Evolutionary conservation across 2,888 invertebrate species (phyloP), one percentile per base, ranked within the genome.

Genomic region (Heliconius hortense): DNA sequence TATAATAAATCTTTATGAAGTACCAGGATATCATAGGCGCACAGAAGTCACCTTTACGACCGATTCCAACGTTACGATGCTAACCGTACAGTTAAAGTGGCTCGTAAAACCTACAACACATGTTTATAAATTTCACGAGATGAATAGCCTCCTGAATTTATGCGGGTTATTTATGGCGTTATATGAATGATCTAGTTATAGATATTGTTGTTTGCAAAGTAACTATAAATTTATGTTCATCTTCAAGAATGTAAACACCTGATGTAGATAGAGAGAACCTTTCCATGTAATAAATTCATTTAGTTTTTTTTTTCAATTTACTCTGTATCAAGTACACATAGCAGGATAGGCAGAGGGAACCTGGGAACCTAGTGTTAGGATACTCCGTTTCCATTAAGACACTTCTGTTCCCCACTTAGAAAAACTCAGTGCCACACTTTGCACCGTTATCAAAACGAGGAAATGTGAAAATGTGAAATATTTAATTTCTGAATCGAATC

Each of bases 51-150:
- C 81, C 79, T 84, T 84, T 84, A 84, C 82, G 81, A 81, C 71
- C 80, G 68, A 73, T 82, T 80, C 73, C 77, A 72, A 77, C 72
- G 80, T 80, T 81, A 83, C 81, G 83, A 81, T 77, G 79, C 79
- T 82, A 84, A 81, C 82, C 81, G 78, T 79, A 80, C 82, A 80
- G 78, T 80, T 82, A 78, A 82, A 81, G 82, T 76, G 59, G 74
- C 74, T 81, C 84, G 80, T 87, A 85, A 86, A 85, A 82, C 82
- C 80, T 82, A 83, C 83, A 84, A 86, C 85, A 84, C 82, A 82
- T 84, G 84, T 82, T 84, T 77, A 77, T 79, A 79, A 74, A 78
- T 76, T 77, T 74, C 73, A 75, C 70, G 66, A 75, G 79, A 79
- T 75, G 79, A 81, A 83, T 81, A 81, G 79, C 82, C 79, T 81